Evolutionary conservation across 2,113 vertebrate species (phyloP), one percentile per base, ranked within the genome.

Genomic region (Ptilorrhoa leucosticta): DNA sequence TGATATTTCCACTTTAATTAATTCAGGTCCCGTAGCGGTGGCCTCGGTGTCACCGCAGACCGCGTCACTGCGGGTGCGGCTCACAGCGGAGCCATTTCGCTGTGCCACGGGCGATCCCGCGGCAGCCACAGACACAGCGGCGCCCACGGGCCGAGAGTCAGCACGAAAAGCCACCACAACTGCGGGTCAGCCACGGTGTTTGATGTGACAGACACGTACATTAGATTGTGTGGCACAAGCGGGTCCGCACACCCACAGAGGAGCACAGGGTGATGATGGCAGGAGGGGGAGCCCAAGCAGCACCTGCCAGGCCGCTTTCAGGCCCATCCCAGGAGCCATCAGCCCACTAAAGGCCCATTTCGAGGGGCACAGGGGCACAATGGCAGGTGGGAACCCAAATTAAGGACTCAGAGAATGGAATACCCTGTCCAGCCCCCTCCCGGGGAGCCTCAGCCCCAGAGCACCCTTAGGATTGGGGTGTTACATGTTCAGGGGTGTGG

Each of bases 111-210:
- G 10, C 5, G 2, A 1, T 15, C 4, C 24, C 6, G 5, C 1
- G 6, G 33, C 4, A 2, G 28, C 2, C 23, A 21, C 10, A 12
- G 31, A n/a, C 2, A 11, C 8, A 13, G 58, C 3, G 10, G 13
- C 4, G 10, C 37, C 33, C 9, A 1, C 42, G 5, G n/a, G 31
- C 17, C 10, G 3, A 2, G 3, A 9, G 39, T 3, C 28, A 1
- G 35, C 17, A 2, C 3, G 0, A 10, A 54, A 45, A 54, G 15
- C 10, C 35, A 1, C 17, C 3, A 1, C 1, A 33, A 37, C 72
- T 6, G 53, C 53, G 6, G 2, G 10, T 15, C 45, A 22, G 1
- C 8, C 13, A 0, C 4, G 4, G 9, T 7, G 2, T 5, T 0
- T 1, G 33, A 5, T 24, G 77, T n/a, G 8, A 11, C 18, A 19